These are phyloP conservation scores for Ooceraea biroi DNA, from an alignment of 1,140 invertebrate genomes.

Conservation along the genomic window DNA sequence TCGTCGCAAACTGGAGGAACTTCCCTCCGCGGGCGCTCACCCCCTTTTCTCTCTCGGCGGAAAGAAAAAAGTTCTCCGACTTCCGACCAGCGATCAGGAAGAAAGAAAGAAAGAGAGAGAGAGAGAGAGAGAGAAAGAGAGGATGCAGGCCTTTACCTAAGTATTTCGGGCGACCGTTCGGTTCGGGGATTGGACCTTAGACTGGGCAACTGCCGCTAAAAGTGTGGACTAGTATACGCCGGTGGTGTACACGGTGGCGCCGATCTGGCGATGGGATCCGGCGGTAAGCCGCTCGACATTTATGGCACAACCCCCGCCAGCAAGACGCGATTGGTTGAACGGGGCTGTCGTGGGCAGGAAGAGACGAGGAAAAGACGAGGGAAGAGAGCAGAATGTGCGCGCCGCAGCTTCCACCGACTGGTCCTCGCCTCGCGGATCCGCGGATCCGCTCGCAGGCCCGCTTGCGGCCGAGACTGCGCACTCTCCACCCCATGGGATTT, in stretches of 20 bases:
- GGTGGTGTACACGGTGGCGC: conserved; percentile 79
- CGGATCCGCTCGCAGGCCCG: background rate
- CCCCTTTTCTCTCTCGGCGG: conserved; percentile 20
- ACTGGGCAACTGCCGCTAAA: conserved; percentile 84
- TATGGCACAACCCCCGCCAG: conserved; percentile 83
- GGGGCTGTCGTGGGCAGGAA: conserved; percentile 25
- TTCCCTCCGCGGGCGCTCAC: conserved; percentile 39
- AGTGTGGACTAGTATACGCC: conserved; percentile 84
- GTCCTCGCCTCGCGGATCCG: background rate
- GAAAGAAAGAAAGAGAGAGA: conserved; percentile 11
- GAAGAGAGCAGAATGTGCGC: conserved; percentile 38
- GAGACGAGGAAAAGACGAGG: conserved; percentile 16
- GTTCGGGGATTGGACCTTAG: conserved; percentile 86
- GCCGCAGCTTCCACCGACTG: conserved; percentile 10
- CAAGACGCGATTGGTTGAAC: conserved; percentile 69
- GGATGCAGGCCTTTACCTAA: conserved; percentile 81
- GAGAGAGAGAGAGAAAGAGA: conserved; percentile 11
- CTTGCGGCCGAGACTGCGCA: conserved; percentile 8
- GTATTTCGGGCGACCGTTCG: conserved; percentile 86
- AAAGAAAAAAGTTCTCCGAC: background rate
- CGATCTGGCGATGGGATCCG: conserved; percentile 77
- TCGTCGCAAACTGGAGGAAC: background rate
- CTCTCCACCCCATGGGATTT: background rate
- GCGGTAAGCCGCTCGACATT: conserved; percentile 80
- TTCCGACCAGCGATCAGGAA: background rate